Percentiles rank a stretch among this genome's conserved stretches.
Evolutionary conservation across 2,113 vertebrate species (phyloP).

Genomic region (Lates calcarifer): DNA sequence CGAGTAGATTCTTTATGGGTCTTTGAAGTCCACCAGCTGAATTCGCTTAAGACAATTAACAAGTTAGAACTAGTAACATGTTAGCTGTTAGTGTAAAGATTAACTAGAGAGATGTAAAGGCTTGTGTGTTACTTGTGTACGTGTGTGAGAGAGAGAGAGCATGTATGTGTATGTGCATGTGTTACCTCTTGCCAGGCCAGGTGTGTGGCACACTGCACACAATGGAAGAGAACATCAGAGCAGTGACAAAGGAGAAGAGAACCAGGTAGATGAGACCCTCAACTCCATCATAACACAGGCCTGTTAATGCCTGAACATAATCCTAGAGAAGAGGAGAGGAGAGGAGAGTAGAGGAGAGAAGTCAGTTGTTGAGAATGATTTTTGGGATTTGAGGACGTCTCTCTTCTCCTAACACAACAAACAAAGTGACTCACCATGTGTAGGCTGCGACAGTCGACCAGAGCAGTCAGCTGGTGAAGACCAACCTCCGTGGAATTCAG

Average conservation of each 20-base stretch:
- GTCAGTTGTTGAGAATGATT: neutral
- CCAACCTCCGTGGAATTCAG: constrained; percentile 93
- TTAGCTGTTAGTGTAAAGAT: constrained; percentile 63
- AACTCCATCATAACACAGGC: constrained; percentile 96
- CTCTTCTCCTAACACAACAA: constrained; percentile 14
- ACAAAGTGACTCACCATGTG: constrained; percentile 90
- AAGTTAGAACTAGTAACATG: constrained; percentile 32
- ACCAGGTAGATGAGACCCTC: constrained; percentile 98
- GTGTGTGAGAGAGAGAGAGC: neutral
- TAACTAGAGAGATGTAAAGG: constrained; percentile 8
- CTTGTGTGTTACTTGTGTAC: neutral
- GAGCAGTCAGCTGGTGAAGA: constrained; percentile 94
- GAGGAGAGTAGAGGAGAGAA: neutral
- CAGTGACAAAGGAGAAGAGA: constrained; percentile 97
- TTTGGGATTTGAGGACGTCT: neutral
- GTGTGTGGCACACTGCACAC: constrained; percentile 98
- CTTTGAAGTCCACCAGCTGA: constrained; percentile 31
- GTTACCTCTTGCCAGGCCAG: constrained; percentile 96
- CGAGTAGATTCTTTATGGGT: constrained; percentile 9
- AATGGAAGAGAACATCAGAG: constrained; percentile 98
- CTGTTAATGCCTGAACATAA: constrained; percentile 94
- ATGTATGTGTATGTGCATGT: constrained; percentile 45
- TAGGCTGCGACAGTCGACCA: constrained; percentile 95
- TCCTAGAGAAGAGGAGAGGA: constrained; percentile 82
- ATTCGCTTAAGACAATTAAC: constrained; percentile 29